Evolutionary conservation across 2,888 invertebrate species (phyloP).

Genomic region (Drosophila prolongata): DNA sequence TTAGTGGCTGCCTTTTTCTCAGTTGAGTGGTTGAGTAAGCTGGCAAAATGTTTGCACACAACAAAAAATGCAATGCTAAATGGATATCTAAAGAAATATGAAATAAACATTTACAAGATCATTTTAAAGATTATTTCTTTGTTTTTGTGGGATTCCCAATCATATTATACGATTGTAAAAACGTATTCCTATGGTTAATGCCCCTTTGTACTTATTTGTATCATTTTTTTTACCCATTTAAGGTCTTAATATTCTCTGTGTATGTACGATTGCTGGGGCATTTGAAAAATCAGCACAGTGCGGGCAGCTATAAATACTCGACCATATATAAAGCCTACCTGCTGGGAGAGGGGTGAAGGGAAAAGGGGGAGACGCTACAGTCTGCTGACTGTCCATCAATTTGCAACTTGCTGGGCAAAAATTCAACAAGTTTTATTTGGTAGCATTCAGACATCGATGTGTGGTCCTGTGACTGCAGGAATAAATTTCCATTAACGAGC

Average conservation of each 20-base stretch:
- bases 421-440: conserved; percentile 77
- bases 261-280: conserved; percentile 50
- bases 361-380: conserved; percentile 16
- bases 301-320: conserved; percentile 66
- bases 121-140: too few relatives aligned
- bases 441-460: conserved; percentile 41
- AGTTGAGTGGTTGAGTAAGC: conserved; percentile 15
- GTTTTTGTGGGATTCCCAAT: too few relatives aligned
- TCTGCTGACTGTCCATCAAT: conserved; percentile 75
- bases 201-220: too few relatives aligned
- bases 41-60: background rate
- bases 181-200: background rate
- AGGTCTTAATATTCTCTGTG: background rate
- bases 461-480: conserved; percentile 60
- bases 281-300: conserved; percentile 76
- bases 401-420: conserved; percentile 72
- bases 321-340: conserved; percentile 53
- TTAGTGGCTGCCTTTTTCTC: conserved; percentile 20
- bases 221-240: background rate
- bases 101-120: too few relatives aligned
- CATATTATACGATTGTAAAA: too few relatives aligned
- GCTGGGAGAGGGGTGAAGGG: conserved; percentile 10
- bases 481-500: conserved; percentile 82
- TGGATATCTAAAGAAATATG: too few relatives aligned
- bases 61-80: too few relatives aligned